phyloP scores from a whole-genome alignment of 1,140 invertebrate species.

The Ceratina calcarata region DNA sequence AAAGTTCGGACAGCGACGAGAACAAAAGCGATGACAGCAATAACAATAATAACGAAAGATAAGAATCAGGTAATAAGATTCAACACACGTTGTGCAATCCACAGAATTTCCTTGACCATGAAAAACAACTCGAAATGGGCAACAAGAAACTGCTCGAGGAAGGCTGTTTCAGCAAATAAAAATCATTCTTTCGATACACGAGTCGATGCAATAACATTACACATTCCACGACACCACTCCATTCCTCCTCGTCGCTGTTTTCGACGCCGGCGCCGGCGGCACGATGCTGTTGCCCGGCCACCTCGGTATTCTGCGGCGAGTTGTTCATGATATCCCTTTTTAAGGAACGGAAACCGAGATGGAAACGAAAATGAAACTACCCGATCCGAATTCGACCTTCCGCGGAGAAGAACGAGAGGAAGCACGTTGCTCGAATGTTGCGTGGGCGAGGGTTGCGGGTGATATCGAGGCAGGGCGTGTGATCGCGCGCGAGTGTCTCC shows the following conservation, averaged over 20 bases:
- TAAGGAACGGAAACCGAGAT: background rate
- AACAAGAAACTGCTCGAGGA: slow-evolving; percentile 52
- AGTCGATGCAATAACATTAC: slow-evolving; percentile 68
- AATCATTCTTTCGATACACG: slow-evolving; percentile 53
- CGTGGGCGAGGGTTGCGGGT: background rate
- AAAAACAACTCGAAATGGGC: slow-evolving; percentile 53
- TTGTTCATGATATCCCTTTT: slow-evolving; percentile 67
- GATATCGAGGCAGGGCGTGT: slow-evolving; percentile 1
- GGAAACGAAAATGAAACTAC: background rate
- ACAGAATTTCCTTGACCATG: slow-evolving; percentile 52
- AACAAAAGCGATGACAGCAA: background rate
- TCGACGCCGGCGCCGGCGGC: slow-evolving; percentile 67
- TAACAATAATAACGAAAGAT: background rate
- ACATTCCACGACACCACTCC: slow-evolving; percentile 79
- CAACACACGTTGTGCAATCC: slow-evolving; percentile 51
- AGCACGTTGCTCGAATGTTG: too few relatives aligned
- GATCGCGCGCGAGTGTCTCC: background rate
- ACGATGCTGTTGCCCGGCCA: slow-evolving; percentile 55
- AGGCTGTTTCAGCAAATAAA: slow-evolving; percentile 54
- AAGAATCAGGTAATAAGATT: slow-evolving; percentile 47
- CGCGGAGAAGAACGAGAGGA: too few relatives aligned
- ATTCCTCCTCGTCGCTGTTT: slow-evolving; percentile 79
- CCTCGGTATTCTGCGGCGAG: slow-evolving; percentile 71
- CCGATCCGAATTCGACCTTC: background rate
- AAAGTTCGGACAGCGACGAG: background rate